Percentiles rank a stretch among this genome's conserved stretches.
These are phyloP conservation scores for Leucophenga maculata DNA, from an alignment of 2,888 invertebrate species.

Conservation along the genomic window DNA sequence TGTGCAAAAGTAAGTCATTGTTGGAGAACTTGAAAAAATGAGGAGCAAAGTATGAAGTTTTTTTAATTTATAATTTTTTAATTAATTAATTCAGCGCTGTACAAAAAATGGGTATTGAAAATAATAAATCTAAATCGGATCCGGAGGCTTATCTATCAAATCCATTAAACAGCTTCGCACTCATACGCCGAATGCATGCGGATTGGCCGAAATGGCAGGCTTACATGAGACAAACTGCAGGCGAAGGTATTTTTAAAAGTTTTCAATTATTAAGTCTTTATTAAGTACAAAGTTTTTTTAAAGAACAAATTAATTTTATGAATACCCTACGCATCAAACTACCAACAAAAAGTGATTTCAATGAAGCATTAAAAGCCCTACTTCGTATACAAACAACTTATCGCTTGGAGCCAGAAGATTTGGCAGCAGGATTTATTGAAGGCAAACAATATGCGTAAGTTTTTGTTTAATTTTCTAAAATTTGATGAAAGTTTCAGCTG, in stretches of 20 bases:
- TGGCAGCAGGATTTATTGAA: neutral
- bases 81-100: slow-evolving; percentile 22
- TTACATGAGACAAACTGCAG: slow-evolving; percentile 14
- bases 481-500: neutral
- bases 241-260: slow-evolving; percentile 35
- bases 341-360: neutral
- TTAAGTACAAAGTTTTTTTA: neutral
- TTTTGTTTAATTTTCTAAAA: neutral
- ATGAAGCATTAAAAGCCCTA: neutral
- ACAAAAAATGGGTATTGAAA: neutral
- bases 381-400: neutral
- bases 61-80: neutral
- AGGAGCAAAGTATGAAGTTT: no score
- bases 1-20: neutral
- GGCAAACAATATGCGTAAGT: neutral
- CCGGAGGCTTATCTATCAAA: slow-evolving; percentile 38
- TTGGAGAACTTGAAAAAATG: neutral
- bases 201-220: slow-evolving; percentile 45
- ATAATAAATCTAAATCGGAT: neutral
- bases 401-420: neutral
- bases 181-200: slow-evolving; percentile 43
- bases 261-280: neutral
- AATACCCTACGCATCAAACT: neutral
- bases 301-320: slow-evolving; percentile 1
- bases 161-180: slow-evolving; percentile 42